These are phyloP conservation scores for Alfaro cultratus DNA, from an alignment of 2,797 vertebrate species.

Conservation along the genomic window DNA sequence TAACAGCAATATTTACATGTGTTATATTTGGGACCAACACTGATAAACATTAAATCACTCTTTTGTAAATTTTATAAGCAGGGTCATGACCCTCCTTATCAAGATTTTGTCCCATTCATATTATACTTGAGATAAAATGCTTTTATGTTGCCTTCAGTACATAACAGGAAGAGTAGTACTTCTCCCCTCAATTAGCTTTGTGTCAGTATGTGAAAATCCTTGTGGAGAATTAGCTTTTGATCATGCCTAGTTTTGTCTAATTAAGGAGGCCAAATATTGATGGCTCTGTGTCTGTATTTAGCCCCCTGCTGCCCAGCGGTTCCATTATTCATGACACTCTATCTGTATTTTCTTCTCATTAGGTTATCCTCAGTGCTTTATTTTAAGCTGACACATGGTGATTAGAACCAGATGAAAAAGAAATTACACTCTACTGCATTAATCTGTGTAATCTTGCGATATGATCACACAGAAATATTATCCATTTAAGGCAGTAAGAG, in stretches of 20 bases:
- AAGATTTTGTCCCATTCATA: constrained; percentile 13
- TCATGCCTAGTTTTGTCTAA: constrained; percentile 41
- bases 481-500: background rate
- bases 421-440: constrained; percentile 19
- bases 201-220: constrained; percentile 35
- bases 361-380: constrained; percentile 31
- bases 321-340: constrained; percentile 52
- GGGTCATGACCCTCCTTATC: background rate
- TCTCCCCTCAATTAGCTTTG: constrained; percentile 11
- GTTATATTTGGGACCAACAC: background rate
- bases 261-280: constrained; percentile 44
- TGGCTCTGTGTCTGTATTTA: constrained; percentile 51
- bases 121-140: background rate
- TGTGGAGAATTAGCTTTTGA: constrained; percentile 44
- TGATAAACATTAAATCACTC: background rate
- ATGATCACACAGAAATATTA: constrained; percentile 16
- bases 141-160: background rate
- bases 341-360: constrained; percentile 37
- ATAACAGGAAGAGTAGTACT: constrained; percentile 7
- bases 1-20: background rate
- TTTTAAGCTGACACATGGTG: constrained; percentile 24
- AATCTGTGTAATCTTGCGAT: constrained; percentile 17
- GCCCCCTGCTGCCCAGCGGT: constrained; percentile 20
- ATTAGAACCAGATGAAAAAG: constrained; percentile 25
- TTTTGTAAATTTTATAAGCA: background rate